Percentiles rank a stretch among this genome's conserved stretches.
Evolutionary conservation across 2,113 vertebrate species (phyloP).

Genomic region (Muntiacus reevesi): DNA sequence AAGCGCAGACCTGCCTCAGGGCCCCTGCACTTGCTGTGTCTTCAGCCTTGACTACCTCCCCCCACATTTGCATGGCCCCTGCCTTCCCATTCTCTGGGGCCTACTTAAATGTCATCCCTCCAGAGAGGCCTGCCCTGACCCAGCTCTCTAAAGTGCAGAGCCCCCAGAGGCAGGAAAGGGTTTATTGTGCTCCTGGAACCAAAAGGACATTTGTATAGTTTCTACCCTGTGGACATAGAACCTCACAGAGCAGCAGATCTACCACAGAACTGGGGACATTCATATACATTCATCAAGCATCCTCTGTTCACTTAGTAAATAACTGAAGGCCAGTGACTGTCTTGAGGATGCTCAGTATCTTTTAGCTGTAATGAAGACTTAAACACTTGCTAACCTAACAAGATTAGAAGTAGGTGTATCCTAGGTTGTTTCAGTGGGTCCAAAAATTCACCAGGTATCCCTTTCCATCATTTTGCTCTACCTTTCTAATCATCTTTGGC

Average conservation of each 20-base stretch:
- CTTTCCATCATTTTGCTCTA: background rate
- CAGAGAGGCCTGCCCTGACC: background rate
- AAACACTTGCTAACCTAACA: background rate
- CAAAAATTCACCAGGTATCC: background rate
- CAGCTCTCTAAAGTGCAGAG: background rate
- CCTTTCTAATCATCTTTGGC: background rate
- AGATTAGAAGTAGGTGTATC: background rate
- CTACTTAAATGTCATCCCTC: background rate
- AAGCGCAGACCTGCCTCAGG: background rate
- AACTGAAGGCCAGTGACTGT: background rate
- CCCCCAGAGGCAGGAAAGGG: background rate
- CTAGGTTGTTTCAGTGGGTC: background rate
- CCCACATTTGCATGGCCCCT: background rate
- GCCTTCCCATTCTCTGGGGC: background rate
- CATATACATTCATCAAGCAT: rapidly evolving
- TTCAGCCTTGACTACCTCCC: background rate
- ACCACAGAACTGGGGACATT: background rate
- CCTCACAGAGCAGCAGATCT: background rate
- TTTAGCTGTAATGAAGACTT: background rate
- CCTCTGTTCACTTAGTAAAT: background rate
- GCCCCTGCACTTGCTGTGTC: background rate
- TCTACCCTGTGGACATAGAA: background rate
- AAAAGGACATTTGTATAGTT: background rate
- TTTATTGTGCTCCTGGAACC: background rate
- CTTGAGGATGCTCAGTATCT: background rate